phyloP scores from a whole-genome alignment of 1,140 invertebrate species.

The Drosophila setifemur region DNA sequence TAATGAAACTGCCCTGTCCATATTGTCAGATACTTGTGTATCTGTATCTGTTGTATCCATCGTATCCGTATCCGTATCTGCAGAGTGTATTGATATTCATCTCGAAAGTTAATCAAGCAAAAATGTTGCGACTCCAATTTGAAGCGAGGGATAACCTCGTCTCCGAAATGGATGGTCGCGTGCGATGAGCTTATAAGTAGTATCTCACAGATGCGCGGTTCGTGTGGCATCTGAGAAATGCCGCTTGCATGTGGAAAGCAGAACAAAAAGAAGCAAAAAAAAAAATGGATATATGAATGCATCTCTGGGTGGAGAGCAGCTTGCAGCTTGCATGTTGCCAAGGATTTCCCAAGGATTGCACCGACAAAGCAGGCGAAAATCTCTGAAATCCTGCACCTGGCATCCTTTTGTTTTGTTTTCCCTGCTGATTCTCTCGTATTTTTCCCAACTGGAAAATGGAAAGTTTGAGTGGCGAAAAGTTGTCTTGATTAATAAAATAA shows the following conservation, averaged over 20 bases:
- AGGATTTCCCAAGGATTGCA: not conserved
- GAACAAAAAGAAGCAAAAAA: no score
- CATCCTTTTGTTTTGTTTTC: not conserved
- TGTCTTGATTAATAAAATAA: constrained; percentile 4
- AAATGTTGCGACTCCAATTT: constrained; percentile 17
- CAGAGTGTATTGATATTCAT: constrained; percentile 53
- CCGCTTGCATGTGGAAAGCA: constrained; percentile 22
- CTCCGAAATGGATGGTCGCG: constrained; percentile 56
- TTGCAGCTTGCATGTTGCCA: constrained; percentile 29
- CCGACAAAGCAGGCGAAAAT: constrained; percentile 13
- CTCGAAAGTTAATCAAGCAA: constrained; percentile 69
- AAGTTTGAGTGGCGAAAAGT: constrained; percentile 11
- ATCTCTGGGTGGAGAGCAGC: constrained; percentile 14
- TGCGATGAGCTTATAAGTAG: constrained; percentile 51
- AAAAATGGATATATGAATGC: constrained; percentile 26
- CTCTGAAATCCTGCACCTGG: constrained; percentile 36
- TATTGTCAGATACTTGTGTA: constrained; percentile 39
- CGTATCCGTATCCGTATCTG: not conserved
- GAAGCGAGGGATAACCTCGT: no score
- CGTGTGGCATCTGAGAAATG: constrained; percentile 39
- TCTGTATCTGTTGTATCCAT: not conserved
- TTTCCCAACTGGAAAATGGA: constrained; percentile 9
- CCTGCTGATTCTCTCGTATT: not conserved
- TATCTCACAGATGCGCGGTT: not conserved
- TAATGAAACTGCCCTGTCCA: constrained; percentile 51